phyloP scores from a whole-genome alignment of 2,113 vertebrate genomes.

The Zingel zingel region DNA sequence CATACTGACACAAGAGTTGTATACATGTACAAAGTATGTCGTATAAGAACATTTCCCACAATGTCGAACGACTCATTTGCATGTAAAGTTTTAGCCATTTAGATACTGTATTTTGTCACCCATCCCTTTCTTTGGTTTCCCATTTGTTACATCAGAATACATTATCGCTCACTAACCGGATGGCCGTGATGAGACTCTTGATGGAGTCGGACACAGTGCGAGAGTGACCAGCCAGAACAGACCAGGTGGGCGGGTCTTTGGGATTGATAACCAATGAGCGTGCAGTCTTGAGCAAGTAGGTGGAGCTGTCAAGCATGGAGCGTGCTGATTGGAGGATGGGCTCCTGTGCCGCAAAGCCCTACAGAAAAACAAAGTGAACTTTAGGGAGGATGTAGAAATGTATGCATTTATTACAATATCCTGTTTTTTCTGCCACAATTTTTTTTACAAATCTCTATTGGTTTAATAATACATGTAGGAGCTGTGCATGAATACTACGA shows the following conservation, averaged over 20 bases:
- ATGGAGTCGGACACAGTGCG: conserved; percentile 98
- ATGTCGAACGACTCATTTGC: not conserved
- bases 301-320: conserved; percentile 97
- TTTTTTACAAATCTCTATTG: not conserved
- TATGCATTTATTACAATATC: not conserved
- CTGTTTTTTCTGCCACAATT: not conserved
- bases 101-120: not conserved
- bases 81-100: not conserved
- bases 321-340: conserved; percentile 93
- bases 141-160: not conserved
- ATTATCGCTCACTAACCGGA: conserved; percentile 87
- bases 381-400: not conserved
- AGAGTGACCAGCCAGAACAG: conserved; percentile 94
- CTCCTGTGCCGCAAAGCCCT: conserved; percentile 95
- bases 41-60: not conserved
- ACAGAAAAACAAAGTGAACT: not conserved
- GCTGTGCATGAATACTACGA: not conserved
- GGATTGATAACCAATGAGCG: conserved; percentile 96
- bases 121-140: not conserved
- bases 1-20: not conserved
- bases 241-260: conserved; percentile 98
- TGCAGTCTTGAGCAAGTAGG: conserved; percentile 92
- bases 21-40: not conserved
- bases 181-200: conserved; percentile 97
- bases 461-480: not conserved